Conservation (phyloP, 2,797 vertebrate species). For the Acanthis flammea region DNA sequence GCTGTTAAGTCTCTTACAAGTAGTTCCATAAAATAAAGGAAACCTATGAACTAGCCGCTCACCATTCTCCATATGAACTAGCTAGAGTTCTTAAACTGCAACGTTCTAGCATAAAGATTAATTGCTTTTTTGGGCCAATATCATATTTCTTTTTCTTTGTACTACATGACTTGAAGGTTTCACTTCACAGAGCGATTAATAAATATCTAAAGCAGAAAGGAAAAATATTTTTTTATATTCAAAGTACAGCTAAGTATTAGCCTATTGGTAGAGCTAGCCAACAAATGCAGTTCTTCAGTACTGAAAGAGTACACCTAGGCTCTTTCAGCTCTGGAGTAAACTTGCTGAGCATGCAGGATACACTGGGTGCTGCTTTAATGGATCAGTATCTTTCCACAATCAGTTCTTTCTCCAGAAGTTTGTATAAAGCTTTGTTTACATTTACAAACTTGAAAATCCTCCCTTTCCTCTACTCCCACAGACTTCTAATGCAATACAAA, state of each 20-base stretch:
- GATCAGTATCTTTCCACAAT: not conserved
- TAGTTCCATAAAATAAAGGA: not conserved
- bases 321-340: not conserved
- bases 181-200: not conserved
- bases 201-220: not conserved
- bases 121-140: not conserved
- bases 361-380: not conserved
- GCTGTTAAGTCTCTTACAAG: not conserved
- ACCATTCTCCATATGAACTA: not conserved
- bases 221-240: not conserved
- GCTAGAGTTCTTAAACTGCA: not conserved
- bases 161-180: not conserved
- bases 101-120: not conserved
- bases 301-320: not conserved
- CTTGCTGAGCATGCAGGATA: not conserved
- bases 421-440: slow-evolving; percentile 34
- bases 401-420: slow-evolving; percentile 15
- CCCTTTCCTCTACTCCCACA: slow-evolving; percentile 50
- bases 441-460: slow-evolving; percentile 51
- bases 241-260: not conserved
- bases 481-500: not conserved
- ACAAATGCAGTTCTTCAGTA: not conserved
- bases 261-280: not conserved
- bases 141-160: not conserved
- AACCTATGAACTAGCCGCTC: not conserved